Evolutionary conservation across 1,140 invertebrate species (phyloP).

Genomic region (Drosophila tsacasi): DNA sequence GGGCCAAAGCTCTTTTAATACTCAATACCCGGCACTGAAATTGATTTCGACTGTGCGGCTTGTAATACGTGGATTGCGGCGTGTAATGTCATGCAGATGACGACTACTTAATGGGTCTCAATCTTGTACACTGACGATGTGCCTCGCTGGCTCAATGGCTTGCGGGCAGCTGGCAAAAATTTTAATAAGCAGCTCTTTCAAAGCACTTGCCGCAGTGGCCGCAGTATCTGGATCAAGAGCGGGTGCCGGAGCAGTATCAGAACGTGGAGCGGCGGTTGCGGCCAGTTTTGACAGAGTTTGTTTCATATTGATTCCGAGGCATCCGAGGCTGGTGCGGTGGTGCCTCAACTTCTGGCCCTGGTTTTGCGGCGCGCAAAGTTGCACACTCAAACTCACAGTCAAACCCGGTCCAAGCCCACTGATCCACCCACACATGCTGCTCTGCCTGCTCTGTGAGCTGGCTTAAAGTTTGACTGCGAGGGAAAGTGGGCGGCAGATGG

Average conservation of each 20-base stretch:
- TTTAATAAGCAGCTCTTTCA: slow-evolving; percentile 81
- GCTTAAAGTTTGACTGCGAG: slow-evolving; percentile 38
- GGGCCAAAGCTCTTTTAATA: slow-evolving; percentile 60
- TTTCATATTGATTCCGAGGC: slow-evolving; percentile 71
- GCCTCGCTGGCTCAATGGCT: slow-evolving; percentile 4
- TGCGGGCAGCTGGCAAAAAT: slow-evolving; percentile 62
- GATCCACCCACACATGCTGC: slow-evolving; percentile 5
- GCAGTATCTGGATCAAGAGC: slow-evolving; percentile 28
- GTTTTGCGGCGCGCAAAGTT: slow-evolving; percentile 69
- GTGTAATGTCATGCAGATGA: slow-evolving; percentile 80
- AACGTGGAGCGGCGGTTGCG: slow-evolving; percentile 25
- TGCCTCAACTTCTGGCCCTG: slow-evolving; percentile 62
- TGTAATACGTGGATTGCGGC: slow-evolving; percentile 80
- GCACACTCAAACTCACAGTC: slow-evolving; percentile 3
- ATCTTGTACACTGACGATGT: slow-evolving; percentile 26
- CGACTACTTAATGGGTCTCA: slow-evolving; percentile 71
- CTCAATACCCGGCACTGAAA: slow-evolving; percentile 51
- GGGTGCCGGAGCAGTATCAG: not conserved
- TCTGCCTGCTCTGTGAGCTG: slow-evolving; percentile 6
- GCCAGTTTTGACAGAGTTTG: slow-evolving; percentile 61
- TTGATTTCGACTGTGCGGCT: slow-evolving; percentile 64
- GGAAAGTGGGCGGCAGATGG: slow-evolving; percentile 12
- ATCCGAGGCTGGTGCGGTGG: slow-evolving; percentile 10
- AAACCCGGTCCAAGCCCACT: not conserved
- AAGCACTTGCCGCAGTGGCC: slow-evolving; percentile 65